These are phyloP conservation scores for Ophioninae sp. DNA, from an alignment of 2,888 invertebrate genomes.

Conservation along the genomic window DNA sequence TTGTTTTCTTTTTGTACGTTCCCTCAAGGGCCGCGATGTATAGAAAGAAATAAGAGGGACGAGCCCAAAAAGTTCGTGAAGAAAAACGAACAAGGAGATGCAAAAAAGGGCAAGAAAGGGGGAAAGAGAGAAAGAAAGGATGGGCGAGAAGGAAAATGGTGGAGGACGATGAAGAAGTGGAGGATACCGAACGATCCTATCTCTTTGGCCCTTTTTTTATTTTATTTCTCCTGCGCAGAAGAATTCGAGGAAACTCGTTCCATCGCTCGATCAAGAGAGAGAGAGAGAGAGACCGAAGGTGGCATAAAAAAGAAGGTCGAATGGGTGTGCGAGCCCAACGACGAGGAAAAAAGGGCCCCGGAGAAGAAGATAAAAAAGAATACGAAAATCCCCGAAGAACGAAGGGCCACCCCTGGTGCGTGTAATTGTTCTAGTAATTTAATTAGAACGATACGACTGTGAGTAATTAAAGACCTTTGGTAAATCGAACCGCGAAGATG, in stretches of 20 bases:
- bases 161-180: constrained; percentile 39
- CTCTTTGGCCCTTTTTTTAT: constrained; percentile 42
- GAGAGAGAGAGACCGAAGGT: constrained; percentile 17
- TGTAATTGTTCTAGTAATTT: constrained; percentile 61
- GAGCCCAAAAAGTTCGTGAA: constrained; percentile 38
- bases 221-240: constrained; percentile 30
- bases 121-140: neutral
- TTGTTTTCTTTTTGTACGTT: constrained; percentile 33
- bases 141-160: constrained; percentile 11
- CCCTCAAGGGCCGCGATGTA: constrained; percentile 38
- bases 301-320: constrained; percentile 30
- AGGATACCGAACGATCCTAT: constrained; percentile 47
- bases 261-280: constrained; percentile 29
- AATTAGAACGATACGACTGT: constrained; percentile 58
- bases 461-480: constrained; percentile 67
- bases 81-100: constrained; percentile 36
- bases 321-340: constrained; percentile 34
- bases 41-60: constrained; percentile 27
- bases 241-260: constrained; percentile 63
- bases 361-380: constrained; percentile 22
- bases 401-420: constrained; percentile 60
- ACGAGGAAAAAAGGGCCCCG: constrained; percentile 16
- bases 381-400: constrained; percentile 18
- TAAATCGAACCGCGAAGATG: constrained; percentile 40
- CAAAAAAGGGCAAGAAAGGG: constrained; percentile 13